Evolutionary conservation across 2,113 vertebrate genomes (phyloP), one percentile per base, ranked within the genome.

Genomic region (Alligator mississippiensis): DNA sequence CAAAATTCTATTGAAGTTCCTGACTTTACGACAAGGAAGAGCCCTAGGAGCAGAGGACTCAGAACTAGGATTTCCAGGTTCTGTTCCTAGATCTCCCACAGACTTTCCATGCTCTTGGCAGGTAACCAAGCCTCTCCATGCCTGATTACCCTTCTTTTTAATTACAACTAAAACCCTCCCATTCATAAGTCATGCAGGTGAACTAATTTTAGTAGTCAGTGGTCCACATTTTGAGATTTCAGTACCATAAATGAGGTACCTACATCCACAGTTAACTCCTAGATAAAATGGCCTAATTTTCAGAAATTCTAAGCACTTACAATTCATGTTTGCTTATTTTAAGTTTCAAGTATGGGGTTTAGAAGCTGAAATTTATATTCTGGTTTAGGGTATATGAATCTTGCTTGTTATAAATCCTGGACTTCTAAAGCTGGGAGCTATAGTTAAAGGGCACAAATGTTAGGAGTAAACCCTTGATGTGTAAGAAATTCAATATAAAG

Each of bases 1-100:
- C 96, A 93, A 96, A 86, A 93, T 91, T 96, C 54, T 92, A 76
- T 75, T 94, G 21, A 30, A 82, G 15, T 54, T 89, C 82, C 76
- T 84, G 58, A 93, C 22, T 70, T 30, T 70, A 64, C 28, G 79
- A 82, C 4, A 8, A 92, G 70, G 59, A 92, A 60, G 25, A 54
- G 84, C 75, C 57, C 91, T 85, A 88, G 91, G 11, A 63, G 90
- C 6, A 0, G 15, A 92, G 38, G 87, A 63, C 70, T 87, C 64
- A 14, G 3, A 30, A 1, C 24, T 89, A 83, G 47, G 92, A 77
- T 82, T 63, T 14, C 1, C 0, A 1, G 5, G 21, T 17, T 88
- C 22, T 79, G 61, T 80, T 90, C 82, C 57, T 64, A 68, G 18
- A 14, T 24, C 13, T 66, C 79, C 11, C 38, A 75, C 19, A 4